These are phyloP conservation scores for Clamator glandarius DNA, from an alignment of 2,797 vertebrate species.

Conservation along the genomic window DNA sequence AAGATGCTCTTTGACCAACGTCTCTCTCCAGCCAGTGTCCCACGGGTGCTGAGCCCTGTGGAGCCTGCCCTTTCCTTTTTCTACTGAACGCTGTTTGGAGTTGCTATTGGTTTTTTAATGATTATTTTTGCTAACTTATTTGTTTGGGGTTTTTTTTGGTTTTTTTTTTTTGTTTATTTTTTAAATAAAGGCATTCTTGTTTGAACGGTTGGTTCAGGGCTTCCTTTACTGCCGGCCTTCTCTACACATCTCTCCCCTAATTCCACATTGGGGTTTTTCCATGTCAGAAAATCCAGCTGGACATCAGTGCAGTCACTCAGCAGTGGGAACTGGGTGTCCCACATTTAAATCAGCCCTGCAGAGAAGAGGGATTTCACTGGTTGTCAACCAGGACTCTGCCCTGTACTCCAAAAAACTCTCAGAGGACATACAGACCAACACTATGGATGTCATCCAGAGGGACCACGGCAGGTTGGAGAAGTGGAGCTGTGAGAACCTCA, in stretches of 20 bases:
- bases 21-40: slow-evolving; percentile 80
- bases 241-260: no score
- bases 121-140: slow-evolving; percentile 97
- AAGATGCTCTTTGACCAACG: slow-evolving; percentile 92
- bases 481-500: no score
- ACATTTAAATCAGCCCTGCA: neutral
- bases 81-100: slow-evolving; percentile 88
- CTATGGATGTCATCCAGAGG: no score
- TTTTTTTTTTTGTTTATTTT: slow-evolving; percentile 85
- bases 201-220: slow-evolving; percentile 71
- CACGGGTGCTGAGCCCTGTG: slow-evolving; percentile 72
- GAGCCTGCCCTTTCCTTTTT: slow-evolving; percentile 83
- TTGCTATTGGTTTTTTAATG: slow-evolving; percentile 85
- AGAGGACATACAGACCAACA: neutral
- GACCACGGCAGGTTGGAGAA: no score
- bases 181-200: slow-evolving; percentile 88
- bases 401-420: neutral
- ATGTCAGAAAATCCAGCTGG: neutral
- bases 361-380: neutral
- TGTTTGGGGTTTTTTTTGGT: slow-evolving; percentile 77
- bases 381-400: neutral
- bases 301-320: fast-evolving
- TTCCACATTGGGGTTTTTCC: neutral
- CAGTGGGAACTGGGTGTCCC: neutral
- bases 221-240: neutral